Base-by-base conservation (phyloP, 53 echinoderm and acorn worm species). In the Actinopyga echinites region DNA sequence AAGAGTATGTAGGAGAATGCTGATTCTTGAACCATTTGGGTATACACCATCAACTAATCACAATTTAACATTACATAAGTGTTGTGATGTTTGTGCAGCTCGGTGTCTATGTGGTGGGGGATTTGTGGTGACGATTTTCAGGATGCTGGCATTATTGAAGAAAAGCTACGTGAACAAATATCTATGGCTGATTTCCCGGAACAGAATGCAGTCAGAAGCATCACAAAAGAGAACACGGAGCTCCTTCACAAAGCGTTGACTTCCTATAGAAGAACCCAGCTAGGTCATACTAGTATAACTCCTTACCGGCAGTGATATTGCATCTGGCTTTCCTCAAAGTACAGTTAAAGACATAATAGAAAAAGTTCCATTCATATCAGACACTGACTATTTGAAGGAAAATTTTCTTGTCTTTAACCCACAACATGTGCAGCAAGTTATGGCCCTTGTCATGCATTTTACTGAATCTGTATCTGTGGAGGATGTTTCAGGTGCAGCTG, bases 41-140 rank as follows among this genome's bases (percentile, higher is more conserved):
- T 65, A 66, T 79, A 58, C 36, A 20, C 71, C 56, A 19, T 32
- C 66, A 44, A 69, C 17, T 34, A 34, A 80, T 45, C 21, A 52
- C 56, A 33, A 29, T n/a, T 37, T 31, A 30, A 17, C 56, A 57
- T 25, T 24, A 30, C 87, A 87, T 56, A 80, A 38, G 15, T 87
- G 87, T 74, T 87, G 87, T 42, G 82, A 87, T 56, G 56, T 87
- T 17, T 87, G 87, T 87, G 56, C 87, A 66, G 22, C 79, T 6
- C 65, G 55, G 28, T 87, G 87, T 37, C 20, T 11, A 31, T 87
- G 87, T 67, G 29, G 67, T 26, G 84, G 22, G 23, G 22, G 52
- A 28, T 10, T 23, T 69, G 69, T 33, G 23, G 42, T 73, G 73
- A 73, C 23, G 8, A 36, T 36, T 38, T 25, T 73, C 73, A 38